Percentiles rank a stretch among this genome's conserved stretches.
Conservation (phyloP, 2,888 invertebrate species). For the Nomada hirtipes region DNA sequence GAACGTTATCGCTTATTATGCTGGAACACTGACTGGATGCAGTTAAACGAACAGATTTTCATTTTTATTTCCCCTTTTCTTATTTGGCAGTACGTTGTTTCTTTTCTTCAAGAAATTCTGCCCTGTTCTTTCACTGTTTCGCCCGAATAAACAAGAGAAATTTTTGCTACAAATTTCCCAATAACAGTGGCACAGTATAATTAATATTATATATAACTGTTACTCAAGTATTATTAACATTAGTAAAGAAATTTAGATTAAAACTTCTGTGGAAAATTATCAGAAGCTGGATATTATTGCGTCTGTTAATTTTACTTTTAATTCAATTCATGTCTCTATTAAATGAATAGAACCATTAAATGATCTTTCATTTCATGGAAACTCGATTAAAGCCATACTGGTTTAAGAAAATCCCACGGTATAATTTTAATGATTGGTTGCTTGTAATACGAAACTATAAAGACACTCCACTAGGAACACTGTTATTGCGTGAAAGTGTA, state of each 20-base stretch:
- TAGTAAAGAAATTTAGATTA: too few relatives aligned
- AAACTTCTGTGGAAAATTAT: too few relatives aligned
- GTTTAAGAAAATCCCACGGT: neutral
- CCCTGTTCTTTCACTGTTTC: neutral
- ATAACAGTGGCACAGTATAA: neutral
- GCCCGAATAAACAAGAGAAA: neutral
- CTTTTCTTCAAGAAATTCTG: neutral
- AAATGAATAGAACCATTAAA: neutral
- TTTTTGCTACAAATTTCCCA: neutral
- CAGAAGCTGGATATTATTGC: too few relatives aligned
- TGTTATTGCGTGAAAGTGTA: neutral
- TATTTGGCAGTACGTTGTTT: neutral
- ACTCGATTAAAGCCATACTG: neutral
- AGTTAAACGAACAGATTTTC: slow-evolving; percentile 11
- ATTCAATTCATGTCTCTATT: too few relatives aligned
- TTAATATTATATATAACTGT: too few relatives aligned
- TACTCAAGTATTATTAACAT: too few relatives aligned
- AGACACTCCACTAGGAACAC: neutral
- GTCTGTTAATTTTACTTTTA: too few relatives aligned
- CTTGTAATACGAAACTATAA: neutral
- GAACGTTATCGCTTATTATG: slow-evolving; percentile 34
- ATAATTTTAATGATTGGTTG: too few relatives aligned
- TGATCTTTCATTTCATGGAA: neutral
- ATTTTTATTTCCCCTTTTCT: slow-evolving; percentile 20
- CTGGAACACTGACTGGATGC: neutral